A percentile compares a stretch with the other conserved stretches of the same genome.
Evolutionary conservation across 2,888 invertebrate genomes (phyloP).

Genomic region (Cryptocephalus moraei): DNA sequence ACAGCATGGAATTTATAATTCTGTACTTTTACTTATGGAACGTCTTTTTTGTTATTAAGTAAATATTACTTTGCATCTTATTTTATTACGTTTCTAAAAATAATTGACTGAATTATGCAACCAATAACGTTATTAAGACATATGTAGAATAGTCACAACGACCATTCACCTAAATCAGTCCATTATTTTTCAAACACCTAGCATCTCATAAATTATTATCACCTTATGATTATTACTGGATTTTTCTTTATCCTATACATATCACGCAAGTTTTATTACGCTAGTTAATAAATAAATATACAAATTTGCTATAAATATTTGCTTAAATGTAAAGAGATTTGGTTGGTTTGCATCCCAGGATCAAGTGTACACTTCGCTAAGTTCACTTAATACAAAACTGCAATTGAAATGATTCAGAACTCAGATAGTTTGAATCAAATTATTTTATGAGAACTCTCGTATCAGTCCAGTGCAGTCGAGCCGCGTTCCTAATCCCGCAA

Average conservation of each 20-base stretch:
- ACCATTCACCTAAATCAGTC: constrained; percentile 1
- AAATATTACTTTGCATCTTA: constrained; percentile 25
- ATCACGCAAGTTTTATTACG: constrained; percentile 22
- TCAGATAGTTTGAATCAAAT: no score
- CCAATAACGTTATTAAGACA: no score
- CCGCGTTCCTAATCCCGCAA: no score
- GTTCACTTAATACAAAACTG: no score
- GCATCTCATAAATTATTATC: constrained; percentile 16
- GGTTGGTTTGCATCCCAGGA: constrained; percentile 6
- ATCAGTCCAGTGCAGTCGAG: no score
- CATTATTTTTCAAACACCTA: constrained; percentile 21
- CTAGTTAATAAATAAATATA: constrained; percentile 16
- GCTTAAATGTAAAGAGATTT: constrained; percentile 3
- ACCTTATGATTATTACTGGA: constrained; percentile 3
- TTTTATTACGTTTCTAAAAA: constrained; percentile 16
- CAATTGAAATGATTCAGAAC: no score
- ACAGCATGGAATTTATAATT: constrained; percentile 23
- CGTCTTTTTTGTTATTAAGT: constrained; percentile 21
- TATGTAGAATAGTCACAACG: no score
- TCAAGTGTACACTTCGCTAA: neutral
- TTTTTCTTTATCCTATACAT: constrained; percentile 15
- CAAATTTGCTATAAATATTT: constrained; percentile 7
- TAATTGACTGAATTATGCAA: no score
- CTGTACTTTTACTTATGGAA: constrained; percentile 31
- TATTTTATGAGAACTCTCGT: no score